Evolutionary conservation across 1,140 invertebrate genomes (phyloP).

Genomic region (Streblospio benedicti): DNA sequence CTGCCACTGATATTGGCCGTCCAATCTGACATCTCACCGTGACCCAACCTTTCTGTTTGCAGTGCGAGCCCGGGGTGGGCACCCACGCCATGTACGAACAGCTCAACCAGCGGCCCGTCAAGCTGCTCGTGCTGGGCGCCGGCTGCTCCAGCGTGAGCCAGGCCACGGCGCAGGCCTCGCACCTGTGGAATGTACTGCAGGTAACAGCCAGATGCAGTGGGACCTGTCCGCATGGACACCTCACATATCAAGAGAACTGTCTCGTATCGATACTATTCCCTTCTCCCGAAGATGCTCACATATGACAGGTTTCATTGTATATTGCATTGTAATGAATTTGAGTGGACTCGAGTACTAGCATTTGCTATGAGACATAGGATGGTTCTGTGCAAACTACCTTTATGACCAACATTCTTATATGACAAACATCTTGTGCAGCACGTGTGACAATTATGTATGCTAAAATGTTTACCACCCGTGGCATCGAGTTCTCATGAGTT

Average conservation of each 20-base stretch:
- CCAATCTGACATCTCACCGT: too few relatives aligned
- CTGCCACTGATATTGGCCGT: too few relatives aligned
- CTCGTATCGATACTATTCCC: background rate
- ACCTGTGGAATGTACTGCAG: conserved; percentile 25
- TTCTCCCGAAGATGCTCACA: background rate
- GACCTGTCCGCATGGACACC: background rate
- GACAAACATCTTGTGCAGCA: too few relatives aligned
- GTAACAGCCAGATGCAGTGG: background rate
- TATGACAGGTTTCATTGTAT: background rate
- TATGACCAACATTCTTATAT: too few relatives aligned
- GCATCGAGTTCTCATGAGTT: background rate
- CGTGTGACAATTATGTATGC: background rate
- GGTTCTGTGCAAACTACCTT: too few relatives aligned
- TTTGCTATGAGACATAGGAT: background rate
- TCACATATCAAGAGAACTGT: background rate
- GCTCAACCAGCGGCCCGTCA: conserved; percentile 7
- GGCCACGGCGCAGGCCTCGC: conserved; percentile 23
- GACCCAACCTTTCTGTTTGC: background rate
- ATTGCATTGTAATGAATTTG: background rate
- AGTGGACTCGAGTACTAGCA: background rate
- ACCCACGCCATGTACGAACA: conserved; percentile 12
- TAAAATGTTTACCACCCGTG: background rate
- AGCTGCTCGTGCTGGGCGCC: conserved; percentile 21
- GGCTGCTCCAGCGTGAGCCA: conserved; percentile 20
- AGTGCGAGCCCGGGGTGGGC: conserved; percentile 17